Base-by-base conservation (phyloP, 2,113 vertebrate species). In the Rhipidura dahli region DNA sequence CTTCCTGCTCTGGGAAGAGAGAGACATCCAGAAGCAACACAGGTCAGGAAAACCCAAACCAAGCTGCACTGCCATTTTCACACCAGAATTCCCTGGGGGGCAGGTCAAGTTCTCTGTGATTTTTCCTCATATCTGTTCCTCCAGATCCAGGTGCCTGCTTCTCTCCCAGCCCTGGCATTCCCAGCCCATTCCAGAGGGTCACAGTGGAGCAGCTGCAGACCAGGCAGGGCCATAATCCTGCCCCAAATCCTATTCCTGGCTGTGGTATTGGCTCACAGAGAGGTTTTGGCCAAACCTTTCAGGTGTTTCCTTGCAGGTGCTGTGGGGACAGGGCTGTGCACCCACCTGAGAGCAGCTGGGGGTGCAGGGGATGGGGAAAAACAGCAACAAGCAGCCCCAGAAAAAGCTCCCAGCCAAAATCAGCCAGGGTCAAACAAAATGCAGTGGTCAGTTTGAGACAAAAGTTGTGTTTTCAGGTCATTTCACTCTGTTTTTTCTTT, bases 241-340 rank as follows among this genome's bases (percentile, higher is more conserved):
- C 12, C 71, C 60, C 63, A 20, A 17, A 21, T 45, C 65, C 90
- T 59, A 3, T 39, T 89, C 54, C 83, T 83, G 75, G 49, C 71
- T 2, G 0, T 54, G 78, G 22, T 12, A 3, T 22, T 57, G 85
- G 45, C 39, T 79, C 70, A 10, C 5, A 2, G 75, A 21, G 66
- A 40, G 57, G 30, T 72, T 86, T 27, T 33, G 88, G 90, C n/a
- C 28, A 2, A 56, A 76, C n/a, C 5, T 45, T 80, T 23, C 50
- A 30, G 54, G n/a, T n/a, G 53, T 66, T 86, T 87, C 68, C 83
- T 39, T 13, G 0, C n/a, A 42, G 66, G 40, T 44, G 3, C 53
- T 0, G 0, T 13, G 59, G 42, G 89, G 64, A 73, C 35, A 37
- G 28, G 7, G 40, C n/a, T 0, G 1, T 9, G n/a, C 40, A 47